Percentiles rank a stretch among this genome's conserved stretches.
Conservation (phyloP, 2,113 vertebrate species). For the Tupaia tana region DNA sequence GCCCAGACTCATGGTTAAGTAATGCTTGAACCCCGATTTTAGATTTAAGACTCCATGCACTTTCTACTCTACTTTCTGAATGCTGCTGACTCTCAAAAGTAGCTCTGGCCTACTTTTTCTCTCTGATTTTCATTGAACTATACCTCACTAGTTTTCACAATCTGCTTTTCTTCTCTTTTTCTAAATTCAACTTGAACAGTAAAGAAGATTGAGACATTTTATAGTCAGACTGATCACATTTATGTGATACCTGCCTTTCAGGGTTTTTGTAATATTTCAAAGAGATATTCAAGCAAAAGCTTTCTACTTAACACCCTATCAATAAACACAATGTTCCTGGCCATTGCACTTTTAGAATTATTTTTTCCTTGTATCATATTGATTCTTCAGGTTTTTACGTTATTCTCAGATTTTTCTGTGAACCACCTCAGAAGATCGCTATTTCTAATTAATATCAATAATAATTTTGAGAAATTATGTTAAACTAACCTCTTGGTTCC, state of each 20-base stretch:
- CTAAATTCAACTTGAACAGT: constrained; percentile 7
- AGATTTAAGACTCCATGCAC: background rate
- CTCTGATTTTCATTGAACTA: constrained; percentile 19
- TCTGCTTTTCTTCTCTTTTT: background rate
- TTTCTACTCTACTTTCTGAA: background rate
- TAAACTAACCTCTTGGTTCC: background rate
- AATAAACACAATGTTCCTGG: background rate
- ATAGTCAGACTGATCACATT: background rate
- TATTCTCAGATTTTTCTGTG: background rate
- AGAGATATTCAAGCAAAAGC: background rate
- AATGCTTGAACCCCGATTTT: background rate
- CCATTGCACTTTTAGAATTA: background rate
- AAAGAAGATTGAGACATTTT: background rate
- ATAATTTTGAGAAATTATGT: background rate
- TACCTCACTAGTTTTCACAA: background rate
- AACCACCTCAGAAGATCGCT: background rate
- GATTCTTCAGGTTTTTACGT: background rate
- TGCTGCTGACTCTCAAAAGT: background rate
- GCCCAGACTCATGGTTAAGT: background rate
- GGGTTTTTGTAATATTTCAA: background rate
- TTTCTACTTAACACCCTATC: background rate
- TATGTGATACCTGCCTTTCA: background rate
- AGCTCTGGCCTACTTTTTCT: background rate
- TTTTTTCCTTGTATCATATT: background rate
- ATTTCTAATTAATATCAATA: background rate